Conservation (phyloP, 2,113 vertebrate genomes). For the Etheostoma spectabile region DNA sequence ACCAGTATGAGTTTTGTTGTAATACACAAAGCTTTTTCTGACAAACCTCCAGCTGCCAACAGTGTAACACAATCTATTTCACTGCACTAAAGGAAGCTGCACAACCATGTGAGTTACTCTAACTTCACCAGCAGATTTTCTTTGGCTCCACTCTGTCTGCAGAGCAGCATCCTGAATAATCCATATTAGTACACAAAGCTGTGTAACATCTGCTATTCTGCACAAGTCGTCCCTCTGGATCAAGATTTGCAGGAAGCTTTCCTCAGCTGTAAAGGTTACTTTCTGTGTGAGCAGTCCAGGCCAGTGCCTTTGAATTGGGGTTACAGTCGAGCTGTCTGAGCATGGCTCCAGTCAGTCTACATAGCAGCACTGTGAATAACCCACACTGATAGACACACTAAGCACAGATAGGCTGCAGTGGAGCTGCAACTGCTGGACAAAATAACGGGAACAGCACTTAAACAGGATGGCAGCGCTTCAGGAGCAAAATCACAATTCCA, state of each 20-base stretch:
- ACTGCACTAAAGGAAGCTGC: slow-evolving; percentile 24
- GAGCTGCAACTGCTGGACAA: slow-evolving; percentile 47
- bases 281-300: slow-evolving; percentile 31
- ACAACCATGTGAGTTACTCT: slow-evolving; percentile 41
- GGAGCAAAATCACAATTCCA: not conserved
- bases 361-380: slow-evolving; percentile 79
- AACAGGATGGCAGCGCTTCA: not conserved
- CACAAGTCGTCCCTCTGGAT: slow-evolving; percentile 29
- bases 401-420: slow-evolving; percentile 39
- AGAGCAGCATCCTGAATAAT: slow-evolving; percentile 68
- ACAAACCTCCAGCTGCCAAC: slow-evolving; percentile 20
- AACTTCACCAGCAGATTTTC: slow-evolving; percentile 53
- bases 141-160: slow-evolving; percentile 76
- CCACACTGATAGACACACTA: slow-evolving; percentile 60
- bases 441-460: slow-evolving; percentile 21
- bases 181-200: slow-evolving; percentile 59
- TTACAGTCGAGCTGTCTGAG: slow-evolving; percentile 62
- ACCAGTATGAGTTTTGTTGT: not conserved
- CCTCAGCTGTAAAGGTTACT: slow-evolving; percentile 30
- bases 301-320: slow-evolving; percentile 36
- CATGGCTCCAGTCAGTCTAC: slow-evolving; percentile 80
- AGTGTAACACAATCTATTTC: slow-evolving; percentile 30
- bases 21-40: not conserved
- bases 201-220: slow-evolving; percentile 64
- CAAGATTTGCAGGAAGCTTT: slow-evolving; percentile 10